Conservation (phyloP, 2,888 invertebrate species). For the Caenorhabditis sp. region DNA sequence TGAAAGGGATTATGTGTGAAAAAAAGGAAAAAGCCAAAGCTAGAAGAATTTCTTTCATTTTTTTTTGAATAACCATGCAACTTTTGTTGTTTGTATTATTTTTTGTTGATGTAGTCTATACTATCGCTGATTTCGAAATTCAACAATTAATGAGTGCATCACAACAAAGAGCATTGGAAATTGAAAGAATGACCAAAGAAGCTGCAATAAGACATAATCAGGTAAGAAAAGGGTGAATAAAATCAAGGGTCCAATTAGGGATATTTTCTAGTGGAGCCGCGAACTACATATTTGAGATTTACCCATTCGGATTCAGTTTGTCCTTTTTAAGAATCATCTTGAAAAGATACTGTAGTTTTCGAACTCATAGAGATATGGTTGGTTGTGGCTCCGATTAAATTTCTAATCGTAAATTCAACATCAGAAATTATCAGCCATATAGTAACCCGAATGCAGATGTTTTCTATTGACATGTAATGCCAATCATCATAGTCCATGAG, state of each 20-base stretch:
- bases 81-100: slow-evolving; percentile 5
- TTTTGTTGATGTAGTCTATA: not conserved
- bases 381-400: no score
- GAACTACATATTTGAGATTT: no score
- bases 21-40: not conserved
- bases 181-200: slow-evolving; percentile 38
- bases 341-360: no score
- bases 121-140: not conserved
- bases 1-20: slow-evolving; percentile 14
- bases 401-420: no score
- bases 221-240: not conserved
- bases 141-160: slow-evolving; percentile 5
- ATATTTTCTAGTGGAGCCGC: no score
- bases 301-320: no score
- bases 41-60: not conserved
- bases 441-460: no score
- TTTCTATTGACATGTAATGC: no score
- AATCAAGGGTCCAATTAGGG: not conserved
- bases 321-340: no score
- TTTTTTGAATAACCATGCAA: not conserved
- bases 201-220: slow-evolving; percentile 37
- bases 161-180: slow-evolving; percentile 22
- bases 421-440: no score
- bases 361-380: no score
- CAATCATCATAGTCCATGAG: no score